Percentiles rank a stretch among this genome's conserved stretches.
These are phyloP conservation scores for Lycaon pictus DNA, from an alignment of 2,113 vertebrate species.

Conservation along the genomic window DNA sequence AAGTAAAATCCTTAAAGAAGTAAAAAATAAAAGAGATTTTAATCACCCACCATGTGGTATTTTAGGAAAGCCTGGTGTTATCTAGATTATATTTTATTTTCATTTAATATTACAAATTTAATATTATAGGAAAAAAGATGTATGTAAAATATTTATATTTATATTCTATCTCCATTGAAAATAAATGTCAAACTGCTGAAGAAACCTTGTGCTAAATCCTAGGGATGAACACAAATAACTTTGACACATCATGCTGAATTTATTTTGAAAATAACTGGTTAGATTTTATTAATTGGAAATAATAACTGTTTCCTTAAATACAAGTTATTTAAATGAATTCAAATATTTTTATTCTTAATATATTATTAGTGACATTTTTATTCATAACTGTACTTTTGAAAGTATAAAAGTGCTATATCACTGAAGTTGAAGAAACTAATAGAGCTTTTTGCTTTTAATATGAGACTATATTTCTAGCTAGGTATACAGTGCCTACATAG, in stretches of 20 bases:
- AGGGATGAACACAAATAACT: neutral
- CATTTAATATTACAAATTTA: neutral
- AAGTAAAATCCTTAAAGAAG: neutral
- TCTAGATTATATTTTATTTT: neutral
- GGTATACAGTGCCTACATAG: neutral
- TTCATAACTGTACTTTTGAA: neutral
- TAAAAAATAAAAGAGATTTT: neutral
- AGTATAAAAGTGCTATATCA: neutral
- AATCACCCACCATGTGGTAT: neutral
- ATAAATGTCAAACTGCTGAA: conserved; percentile 7
- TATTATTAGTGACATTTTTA: neutral
- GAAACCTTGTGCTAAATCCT: neutral
- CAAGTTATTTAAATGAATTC: neutral
- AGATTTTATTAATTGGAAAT: neutral
- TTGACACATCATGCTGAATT: neutral
- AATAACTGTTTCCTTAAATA: neutral
- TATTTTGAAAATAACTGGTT: neutral
- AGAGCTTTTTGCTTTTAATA: neutral
- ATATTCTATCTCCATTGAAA: neutral
- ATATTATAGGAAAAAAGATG: neutral
- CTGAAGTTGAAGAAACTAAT: neutral
- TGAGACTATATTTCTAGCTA: neutral
- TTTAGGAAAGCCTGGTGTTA: neutral
- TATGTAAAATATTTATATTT: neutral
- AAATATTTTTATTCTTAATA: neutral